phyloP scores from a whole-genome alignment of 2,888 invertebrate species.

The Drosophila koepferae region DNA sequence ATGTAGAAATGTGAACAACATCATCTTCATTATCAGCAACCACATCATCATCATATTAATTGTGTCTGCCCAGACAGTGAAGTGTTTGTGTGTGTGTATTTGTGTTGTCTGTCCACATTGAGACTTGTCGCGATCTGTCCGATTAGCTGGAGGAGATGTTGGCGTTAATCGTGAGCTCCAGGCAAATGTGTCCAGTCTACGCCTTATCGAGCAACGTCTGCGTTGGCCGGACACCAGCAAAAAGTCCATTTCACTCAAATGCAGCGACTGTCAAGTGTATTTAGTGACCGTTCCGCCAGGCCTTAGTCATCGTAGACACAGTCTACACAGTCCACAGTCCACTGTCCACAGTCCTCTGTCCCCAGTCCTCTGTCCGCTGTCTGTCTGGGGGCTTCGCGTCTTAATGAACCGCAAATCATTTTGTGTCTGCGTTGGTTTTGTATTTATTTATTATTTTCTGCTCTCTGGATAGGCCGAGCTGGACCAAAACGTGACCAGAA shows the following conservation, averaged over 20 bases:
- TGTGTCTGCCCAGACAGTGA: slow-evolving; percentile 27
- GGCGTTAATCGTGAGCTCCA: slow-evolving; percentile 47
- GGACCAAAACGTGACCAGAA: slow-evolving; percentile 52
- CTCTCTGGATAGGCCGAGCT: slow-evolving; percentile 37
- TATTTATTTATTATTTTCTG: neutral
- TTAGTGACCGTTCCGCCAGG: slow-evolving; percentile 35
- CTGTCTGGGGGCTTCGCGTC: slow-evolving; percentile 58
- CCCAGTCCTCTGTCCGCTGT: slow-evolving; percentile 10
- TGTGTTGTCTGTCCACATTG: slow-evolving; percentile 1
- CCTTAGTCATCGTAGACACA: slow-evolving; percentile 67
- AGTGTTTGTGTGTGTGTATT: neutral
- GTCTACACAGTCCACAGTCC: neutral
- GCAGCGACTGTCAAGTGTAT: slow-evolving; percentile 61
- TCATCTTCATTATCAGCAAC: slow-evolving; percentile 31
- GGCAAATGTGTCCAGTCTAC: slow-evolving; percentile 43
- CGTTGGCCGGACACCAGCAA: slow-evolving; percentile 55
- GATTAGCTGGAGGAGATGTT: slow-evolving; percentile 53
- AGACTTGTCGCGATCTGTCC: slow-evolving; percentile 55
- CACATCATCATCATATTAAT: slow-evolving; percentile 32
- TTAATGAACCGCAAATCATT: slow-evolving; percentile 83
- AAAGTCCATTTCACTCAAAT: slow-evolving; percentile 51
- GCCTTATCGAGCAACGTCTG: slow-evolving; percentile 50
- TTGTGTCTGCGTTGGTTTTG: slow-evolving; percentile 68
- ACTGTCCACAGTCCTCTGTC: neutral
- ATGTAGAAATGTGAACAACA: slow-evolving; percentile 30